A percentile compares a stretch with the other conserved stretches of the same genome.
These are phyloP conservation scores for Euspilapteryx auroguttella DNA, from an alignment of 2,888 invertebrate species.

Conservation along the genomic window DNA sequence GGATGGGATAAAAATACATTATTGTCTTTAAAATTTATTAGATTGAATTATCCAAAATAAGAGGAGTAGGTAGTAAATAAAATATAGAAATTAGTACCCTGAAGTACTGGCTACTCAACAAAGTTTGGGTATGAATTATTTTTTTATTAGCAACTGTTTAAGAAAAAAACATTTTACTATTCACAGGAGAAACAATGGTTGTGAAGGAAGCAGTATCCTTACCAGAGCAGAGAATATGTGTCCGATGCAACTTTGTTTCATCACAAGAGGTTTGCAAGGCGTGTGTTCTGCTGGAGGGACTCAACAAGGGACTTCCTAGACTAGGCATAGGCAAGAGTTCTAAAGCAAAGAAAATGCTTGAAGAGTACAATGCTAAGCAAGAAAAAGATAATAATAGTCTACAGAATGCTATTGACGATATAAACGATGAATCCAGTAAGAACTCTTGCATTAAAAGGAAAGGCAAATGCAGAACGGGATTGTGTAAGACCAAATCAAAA, in stretches of 20 bases:
- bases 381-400: constrained; percentile 10
- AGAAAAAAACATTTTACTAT: too few relatives aligned
- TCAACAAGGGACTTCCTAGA: constrained; percentile 90
- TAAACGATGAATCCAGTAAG: constrained; percentile 12
- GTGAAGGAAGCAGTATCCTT: constrained; percentile 81
- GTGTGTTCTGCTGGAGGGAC: constrained; percentile 91
- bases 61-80: too few relatives aligned
- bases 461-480: constrained; percentile 14
- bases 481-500: constrained; percentile 13
- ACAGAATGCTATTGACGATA: constrained; percentile 17
- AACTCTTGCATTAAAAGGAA: too few relatives aligned
- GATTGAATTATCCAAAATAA: too few relatives aligned
- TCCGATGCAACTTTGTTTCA: constrained; percentile 85
- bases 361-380: constrained; percentile 45
- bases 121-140: too few relatives aligned
- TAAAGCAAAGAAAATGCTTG: constrained; percentile 70
- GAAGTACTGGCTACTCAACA: too few relatives aligned
- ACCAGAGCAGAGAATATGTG: constrained; percentile 79
- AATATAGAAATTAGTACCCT: too few relatives aligned
- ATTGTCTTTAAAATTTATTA: too few relatives aligned
- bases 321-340: constrained; percentile 89
- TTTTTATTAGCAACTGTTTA: too few relatives aligned
- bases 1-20: too few relatives aligned
- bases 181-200: constrained; percentile 79
- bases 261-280: constrained; percentile 97